phyloP scores from a whole-genome alignment of 2,113 vertebrate species.

The Catharus fuscescens region DNA sequence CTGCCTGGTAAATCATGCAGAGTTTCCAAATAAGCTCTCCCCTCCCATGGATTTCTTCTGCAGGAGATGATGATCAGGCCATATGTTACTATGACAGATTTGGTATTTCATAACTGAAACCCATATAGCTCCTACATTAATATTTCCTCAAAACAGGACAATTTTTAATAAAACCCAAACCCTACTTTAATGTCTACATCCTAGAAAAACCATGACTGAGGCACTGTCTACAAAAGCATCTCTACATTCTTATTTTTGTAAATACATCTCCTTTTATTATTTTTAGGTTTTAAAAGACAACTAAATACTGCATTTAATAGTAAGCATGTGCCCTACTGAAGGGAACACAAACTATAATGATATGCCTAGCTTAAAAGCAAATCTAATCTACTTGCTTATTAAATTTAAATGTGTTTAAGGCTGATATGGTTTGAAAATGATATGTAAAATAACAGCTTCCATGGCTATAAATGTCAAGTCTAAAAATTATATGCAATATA shows the following conservation, averaged over 20 bases:
- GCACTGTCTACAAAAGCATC: not conserved
- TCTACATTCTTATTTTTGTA: constrained; percentile 50
- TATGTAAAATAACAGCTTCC: constrained; percentile 83
- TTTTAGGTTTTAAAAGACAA: constrained; percentile 73
- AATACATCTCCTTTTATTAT: constrained; percentile 44
- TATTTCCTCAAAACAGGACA: constrained; percentile 1
- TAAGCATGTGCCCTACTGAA: constrained; percentile 44
- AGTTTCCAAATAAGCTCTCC: constrained; percentile 57
- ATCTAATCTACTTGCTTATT: constrained; percentile 86
- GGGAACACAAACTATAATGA: constrained; percentile 73
- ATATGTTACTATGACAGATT: constrained; percentile 52
- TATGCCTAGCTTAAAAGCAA: constrained; percentile 83
- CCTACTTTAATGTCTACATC: not conserved
- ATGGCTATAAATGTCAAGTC: constrained; percentile 82
- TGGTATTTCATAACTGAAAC: constrained; percentile 41
- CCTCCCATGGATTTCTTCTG: constrained; percentile 51
- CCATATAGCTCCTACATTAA: not conserved
- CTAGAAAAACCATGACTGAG: not conserved
- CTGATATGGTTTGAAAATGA: constrained; percentile 81
- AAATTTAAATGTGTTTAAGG: constrained; percentile 87
- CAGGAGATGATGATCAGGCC: constrained; percentile 31
- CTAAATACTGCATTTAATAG: constrained; percentile 69
- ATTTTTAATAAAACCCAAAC: not conserved
- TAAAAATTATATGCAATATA: constrained; percentile 81
- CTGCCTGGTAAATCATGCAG: constrained; percentile 38